Conservation (phyloP, 1,140 invertebrate genomes). For the Dendroctonus ponderosae region DNA sequence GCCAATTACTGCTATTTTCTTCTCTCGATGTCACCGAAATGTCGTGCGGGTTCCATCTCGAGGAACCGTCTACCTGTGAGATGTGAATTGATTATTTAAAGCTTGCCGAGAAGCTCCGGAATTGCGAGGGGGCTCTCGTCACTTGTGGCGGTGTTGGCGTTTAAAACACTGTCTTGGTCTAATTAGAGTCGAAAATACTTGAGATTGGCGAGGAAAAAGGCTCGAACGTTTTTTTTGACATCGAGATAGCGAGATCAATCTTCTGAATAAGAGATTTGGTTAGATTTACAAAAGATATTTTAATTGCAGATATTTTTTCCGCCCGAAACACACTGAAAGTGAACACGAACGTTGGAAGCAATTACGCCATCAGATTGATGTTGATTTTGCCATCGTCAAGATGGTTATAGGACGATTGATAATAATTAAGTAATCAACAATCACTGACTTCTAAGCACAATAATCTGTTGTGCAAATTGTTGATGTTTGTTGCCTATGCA, state of each 20-base stretch:
- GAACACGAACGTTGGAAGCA: no score
- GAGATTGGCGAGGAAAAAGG: conserved; percentile 5
- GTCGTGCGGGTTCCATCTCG: conserved; percentile 7
- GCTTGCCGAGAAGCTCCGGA: conserved; percentile 14
- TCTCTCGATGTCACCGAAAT: conserved; percentile 15
- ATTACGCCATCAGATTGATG: no score
- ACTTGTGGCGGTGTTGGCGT: conserved; percentile 18
- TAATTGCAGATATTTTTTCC: no score
- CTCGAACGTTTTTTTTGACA: conserved; percentile 6
- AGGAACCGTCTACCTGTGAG: conserved; percentile 13
- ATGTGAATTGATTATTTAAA: conserved; percentile 26
- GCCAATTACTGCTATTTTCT: conserved; percentile 22
- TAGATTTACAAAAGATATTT: no score
- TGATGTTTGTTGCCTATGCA: no score
- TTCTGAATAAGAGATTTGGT: not conserved
- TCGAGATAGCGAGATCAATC: conserved; percentile 6
- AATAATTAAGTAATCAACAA: no score
- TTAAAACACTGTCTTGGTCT: conserved; percentile 8
- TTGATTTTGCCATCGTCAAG: no score
- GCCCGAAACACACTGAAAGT: no score
- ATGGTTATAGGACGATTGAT: no score
- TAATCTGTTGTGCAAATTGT: no score
- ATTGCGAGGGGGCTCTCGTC: conserved; percentile 5
- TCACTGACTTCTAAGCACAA: no score
- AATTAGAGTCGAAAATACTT: conserved; percentile 15